Conservation (phyloP, 2,113 vertebrate species). For the Jaculus jaculus region DNA sequence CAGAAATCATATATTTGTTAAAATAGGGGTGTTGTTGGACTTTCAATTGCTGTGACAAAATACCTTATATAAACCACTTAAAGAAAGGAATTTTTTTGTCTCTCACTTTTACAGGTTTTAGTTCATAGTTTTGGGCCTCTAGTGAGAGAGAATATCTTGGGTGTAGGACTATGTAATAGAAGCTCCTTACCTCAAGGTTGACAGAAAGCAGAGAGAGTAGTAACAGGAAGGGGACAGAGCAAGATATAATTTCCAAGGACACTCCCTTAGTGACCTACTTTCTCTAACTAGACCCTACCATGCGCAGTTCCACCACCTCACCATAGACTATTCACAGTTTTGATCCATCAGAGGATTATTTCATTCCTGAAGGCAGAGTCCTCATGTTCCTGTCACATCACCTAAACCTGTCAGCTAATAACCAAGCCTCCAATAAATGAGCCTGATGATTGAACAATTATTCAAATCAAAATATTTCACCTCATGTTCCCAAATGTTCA, state of each 20-base stretch:
- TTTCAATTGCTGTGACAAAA: background rate
- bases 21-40: background rate
- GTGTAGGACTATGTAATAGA: background rate
- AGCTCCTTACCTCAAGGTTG: background rate
- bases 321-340: background rate
- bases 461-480: background rate
- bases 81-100: background rate
- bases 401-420: background rate
- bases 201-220: background rate
- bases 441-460: too few species aligned
- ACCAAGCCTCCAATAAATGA: background rate
- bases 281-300: background rate
- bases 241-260: background rate
- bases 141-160: background rate
- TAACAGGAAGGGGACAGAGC: background rate
- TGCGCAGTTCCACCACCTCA: background rate
- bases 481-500: background rate
- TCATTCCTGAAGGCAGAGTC: background rate
- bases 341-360: background rate
- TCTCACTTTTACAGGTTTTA: background rate
- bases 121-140: background rate
- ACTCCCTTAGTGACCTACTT: background rate
- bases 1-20: slow-evolving; percentile 18
- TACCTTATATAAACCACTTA: background rate
- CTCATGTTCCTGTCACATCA: background rate